Percentiles rank a stretch among this genome's conserved stretches.
These are phyloP conservation scores for Pithecia hirsuta DNA, from an alignment of 2,797 vertebrate species.

Conservation along the genomic window DNA sequence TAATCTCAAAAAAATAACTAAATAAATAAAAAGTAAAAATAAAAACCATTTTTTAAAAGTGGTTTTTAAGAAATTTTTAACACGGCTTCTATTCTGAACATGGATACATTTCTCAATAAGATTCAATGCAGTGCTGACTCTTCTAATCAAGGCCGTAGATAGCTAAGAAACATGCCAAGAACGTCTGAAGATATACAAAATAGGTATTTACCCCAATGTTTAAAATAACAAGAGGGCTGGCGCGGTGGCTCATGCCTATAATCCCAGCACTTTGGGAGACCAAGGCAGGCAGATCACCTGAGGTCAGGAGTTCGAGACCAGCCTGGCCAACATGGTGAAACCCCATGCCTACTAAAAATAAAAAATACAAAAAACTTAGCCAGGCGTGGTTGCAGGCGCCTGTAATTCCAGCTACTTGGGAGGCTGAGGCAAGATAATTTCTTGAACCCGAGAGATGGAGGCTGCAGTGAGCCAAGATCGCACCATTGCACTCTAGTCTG, in stretches of 20 bases:
- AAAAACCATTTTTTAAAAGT: not conserved
- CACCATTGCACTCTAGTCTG: not conserved
- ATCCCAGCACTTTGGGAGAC: not conserved
- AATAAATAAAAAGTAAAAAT: not conserved
- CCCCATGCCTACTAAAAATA: not conserved
- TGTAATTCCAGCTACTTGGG: not conserved
- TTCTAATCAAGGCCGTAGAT: slow-evolving; percentile 18
- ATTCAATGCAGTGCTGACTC: slow-evolving; percentile 40
- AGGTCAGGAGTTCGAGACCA: not conserved
- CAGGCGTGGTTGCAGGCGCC: not conserved
- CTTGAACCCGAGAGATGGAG: not conserved
- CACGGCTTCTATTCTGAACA: slow-evolving; percentile 27
- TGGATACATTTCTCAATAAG: not conserved
- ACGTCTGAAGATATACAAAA: slow-evolving; percentile 54
- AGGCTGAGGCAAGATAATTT: not conserved
- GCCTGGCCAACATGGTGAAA: not conserved
- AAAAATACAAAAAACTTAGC: not conserved
- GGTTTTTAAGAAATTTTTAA: slow-evolving; percentile 37
- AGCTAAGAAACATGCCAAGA: slow-evolving; percentile 27
- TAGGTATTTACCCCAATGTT: slow-evolving; percentile 10
- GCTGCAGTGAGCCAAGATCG: not conserved
- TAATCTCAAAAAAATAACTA: not conserved
- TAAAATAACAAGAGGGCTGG: slow-evolving; percentile 10
- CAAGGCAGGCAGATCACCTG: not conserved
- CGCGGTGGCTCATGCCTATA: not conserved